Evolutionary conservation across 2,888 invertebrate genomes (phyloP).

Genomic region (Sialis lutaria): DNA sequence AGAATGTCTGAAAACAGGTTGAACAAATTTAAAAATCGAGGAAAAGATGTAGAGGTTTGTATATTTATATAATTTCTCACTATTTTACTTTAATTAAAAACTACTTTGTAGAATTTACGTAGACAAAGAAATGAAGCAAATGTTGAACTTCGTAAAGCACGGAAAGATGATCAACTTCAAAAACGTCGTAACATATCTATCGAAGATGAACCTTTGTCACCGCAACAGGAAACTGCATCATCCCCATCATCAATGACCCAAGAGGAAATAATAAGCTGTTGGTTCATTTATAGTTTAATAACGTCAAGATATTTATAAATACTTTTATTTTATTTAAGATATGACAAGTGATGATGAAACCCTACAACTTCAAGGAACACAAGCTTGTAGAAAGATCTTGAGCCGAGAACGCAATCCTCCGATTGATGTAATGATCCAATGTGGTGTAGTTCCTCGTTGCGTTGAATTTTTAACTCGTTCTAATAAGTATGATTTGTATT

Average conservation of each 20-base stretch:
- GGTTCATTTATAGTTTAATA: constrained; percentile 11
- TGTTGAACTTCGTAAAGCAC: constrained; percentile 81
- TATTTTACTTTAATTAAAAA: neutral
- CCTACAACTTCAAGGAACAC: constrained; percentile 50
- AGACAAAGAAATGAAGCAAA: constrained; percentile 77
- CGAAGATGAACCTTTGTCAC: constrained; percentile 32
- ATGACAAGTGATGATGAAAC: constrained; percentile 47
- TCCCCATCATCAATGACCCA: constrained; percentile 34
- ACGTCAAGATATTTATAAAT: constrained; percentile 1
- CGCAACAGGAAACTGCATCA: constrained; percentile 28
- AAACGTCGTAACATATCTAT: constrained; percentile 56
- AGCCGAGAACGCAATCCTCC: constrained; percentile 84
- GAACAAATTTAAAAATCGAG: constrained; percentile 60
- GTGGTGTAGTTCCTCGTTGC: constrained; percentile 70
- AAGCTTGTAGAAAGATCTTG: constrained; percentile 71
- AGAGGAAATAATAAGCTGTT: constrained; percentile 51
- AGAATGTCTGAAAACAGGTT: constrained; percentile 49
- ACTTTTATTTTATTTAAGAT: constrained; percentile 22
- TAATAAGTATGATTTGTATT: constrained; percentile 43
- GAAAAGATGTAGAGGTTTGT: constrained; percentile 55
- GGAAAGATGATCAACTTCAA: constrained; percentile 82
- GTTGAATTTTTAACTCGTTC: constrained; percentile 54
- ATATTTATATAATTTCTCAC: constrained; percentile 1
- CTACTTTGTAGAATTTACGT: constrained; percentile 54
- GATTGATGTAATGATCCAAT: constrained; percentile 66